Evolutionary conservation across 2,888 invertebrate genomes (phyloP), one percentile per base, ranked within the genome.

Genomic region (Salticus scenicus): DNA sequence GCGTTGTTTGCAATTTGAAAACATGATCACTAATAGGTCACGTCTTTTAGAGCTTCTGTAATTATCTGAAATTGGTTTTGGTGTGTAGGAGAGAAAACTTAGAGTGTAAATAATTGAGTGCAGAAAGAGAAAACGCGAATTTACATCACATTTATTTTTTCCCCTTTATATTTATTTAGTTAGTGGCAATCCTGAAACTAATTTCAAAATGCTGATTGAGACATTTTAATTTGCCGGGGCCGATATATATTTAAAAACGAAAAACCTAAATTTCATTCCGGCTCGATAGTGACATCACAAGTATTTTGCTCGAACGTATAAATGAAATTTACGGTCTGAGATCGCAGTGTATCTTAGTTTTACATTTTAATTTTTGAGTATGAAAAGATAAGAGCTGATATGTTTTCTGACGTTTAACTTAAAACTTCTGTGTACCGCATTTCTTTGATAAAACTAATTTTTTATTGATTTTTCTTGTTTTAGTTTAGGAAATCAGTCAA

Each of bases 11-110:
- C 79, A 42, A 33, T 80, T 73, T 41, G 73, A 73, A 80, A 80
- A 66, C 79, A 80, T 67, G 47, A 80, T 80, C 79, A 73, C 66
- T 80, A 80, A 73, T 80, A 80, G 79, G 79, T 80, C 79, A 80
- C 79, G 79, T 80, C 73, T 80, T 80, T 71, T 73, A 80, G 79
- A 51, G 79, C 79, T 80, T 73, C 79, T 37, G 79, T 73, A 80
- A 80, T 80, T 80, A 80, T 67, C 79, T 66, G 31, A 64, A 80
- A 80, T 80, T 80, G 72, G 73, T 73, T 80, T 80, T 79, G 71
- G 33, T 64, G 47, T 64, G 64, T 42, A 66, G 64, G 79, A 47
- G 79, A 80, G 79, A 80, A 80, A 80, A 72, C 66, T 66, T 67
- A 73, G 72, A 80, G 71, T 73, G 73, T 73, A 80, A 80, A 80